These are phyloP conservation scores for Strigamia maritima DNA, from an alignment of 2,888 invertebrate species.

Conservation along the genomic window DNA sequence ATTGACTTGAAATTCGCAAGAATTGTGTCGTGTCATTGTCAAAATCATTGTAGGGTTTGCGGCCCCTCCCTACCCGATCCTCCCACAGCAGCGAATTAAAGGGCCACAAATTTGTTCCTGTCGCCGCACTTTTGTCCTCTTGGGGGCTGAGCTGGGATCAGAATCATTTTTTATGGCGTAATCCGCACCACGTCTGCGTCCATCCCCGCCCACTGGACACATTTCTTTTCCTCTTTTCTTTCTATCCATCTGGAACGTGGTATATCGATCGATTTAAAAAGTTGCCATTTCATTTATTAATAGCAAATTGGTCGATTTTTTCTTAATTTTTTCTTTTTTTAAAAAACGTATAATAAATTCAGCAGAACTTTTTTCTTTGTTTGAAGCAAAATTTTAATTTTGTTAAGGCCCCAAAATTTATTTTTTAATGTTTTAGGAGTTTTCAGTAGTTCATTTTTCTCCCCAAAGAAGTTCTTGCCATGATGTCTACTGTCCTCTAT, in stretches of 20 bases:
- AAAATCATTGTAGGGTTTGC: background rate
- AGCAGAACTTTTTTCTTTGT: too few relatives aligned
- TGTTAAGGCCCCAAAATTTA: too few relatives aligned
- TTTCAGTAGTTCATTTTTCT: too few relatives aligned
- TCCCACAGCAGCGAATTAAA: slow-evolving; percentile 16
- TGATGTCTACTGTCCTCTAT: too few relatives aligned
- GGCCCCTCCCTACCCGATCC: background rate
- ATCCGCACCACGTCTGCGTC: slow-evolving; percentile 15
- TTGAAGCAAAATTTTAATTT: too few relatives aligned
- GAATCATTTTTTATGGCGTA: slow-evolving; percentile 19
- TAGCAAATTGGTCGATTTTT: too few relatives aligned
- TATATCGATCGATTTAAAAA: too few relatives aligned
- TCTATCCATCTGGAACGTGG: background rate
- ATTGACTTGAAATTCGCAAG: background rate
- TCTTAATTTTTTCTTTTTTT: too few relatives aligned
- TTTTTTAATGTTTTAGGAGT: too few relatives aligned
- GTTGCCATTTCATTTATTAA: too few relatives aligned
- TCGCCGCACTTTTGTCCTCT: slow-evolving; percentile 23
- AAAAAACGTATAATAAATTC: too few relatives aligned
- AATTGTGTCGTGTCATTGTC: slow-evolving; percentile 6
- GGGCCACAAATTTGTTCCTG: slow-evolving; percentile 15
- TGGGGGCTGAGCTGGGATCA: slow-evolving; percentile 16
- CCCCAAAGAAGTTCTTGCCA: too few relatives aligned
- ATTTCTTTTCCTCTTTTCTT: background rate
- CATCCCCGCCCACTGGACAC: slow-evolving; percentile 1